These are phyloP conservation scores for Bergia puertoricense DNA, from an alignment of 92 coral and sea anemone genomes.

Conservation along the genomic window DNA sequence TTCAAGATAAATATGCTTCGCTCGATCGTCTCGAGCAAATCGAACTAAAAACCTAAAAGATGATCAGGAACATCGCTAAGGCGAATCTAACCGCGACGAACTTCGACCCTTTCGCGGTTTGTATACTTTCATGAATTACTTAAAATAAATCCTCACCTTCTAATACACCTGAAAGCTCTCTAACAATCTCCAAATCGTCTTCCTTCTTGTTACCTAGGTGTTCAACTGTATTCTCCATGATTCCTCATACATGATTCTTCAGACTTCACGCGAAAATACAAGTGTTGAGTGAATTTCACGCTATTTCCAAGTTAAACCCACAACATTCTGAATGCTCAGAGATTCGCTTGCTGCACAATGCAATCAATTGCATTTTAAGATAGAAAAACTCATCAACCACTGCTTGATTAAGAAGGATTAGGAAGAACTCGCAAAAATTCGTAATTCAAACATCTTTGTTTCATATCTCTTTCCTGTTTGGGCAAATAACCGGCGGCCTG, in stretches of 20 bases:
- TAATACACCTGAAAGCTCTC: conserved; percentile 4
- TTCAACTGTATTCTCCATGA: conserved; percentile 15
- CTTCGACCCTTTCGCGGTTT: neutral
- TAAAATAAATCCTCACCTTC: conserved; percentile 18
- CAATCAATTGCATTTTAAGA: neutral
- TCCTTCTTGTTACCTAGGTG: conserved; percentile 2
- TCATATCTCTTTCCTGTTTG: neutral
- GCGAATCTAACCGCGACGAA: neutral
- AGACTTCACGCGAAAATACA: neutral
- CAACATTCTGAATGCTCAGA: too few relatives aligned
- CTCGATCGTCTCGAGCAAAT: neutral
- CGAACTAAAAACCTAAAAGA: neutral
- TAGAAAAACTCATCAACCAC: neutral
- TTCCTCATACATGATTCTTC: conserved; percentile 1
- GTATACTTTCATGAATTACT: neutral
- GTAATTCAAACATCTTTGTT: neutral
- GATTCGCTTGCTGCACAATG: neutral
- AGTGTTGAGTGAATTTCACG: neutral
- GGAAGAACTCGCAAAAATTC: neutral
- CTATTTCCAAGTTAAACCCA: neutral
- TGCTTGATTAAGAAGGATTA: conserved; percentile 16
- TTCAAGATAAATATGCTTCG: neutral
- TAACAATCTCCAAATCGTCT: neutral
- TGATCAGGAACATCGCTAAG: neutral
- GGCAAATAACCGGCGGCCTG: neutral